Base-by-base conservation (phyloP, 2,113 vertebrate species). In the Passer montanus region DNA sequence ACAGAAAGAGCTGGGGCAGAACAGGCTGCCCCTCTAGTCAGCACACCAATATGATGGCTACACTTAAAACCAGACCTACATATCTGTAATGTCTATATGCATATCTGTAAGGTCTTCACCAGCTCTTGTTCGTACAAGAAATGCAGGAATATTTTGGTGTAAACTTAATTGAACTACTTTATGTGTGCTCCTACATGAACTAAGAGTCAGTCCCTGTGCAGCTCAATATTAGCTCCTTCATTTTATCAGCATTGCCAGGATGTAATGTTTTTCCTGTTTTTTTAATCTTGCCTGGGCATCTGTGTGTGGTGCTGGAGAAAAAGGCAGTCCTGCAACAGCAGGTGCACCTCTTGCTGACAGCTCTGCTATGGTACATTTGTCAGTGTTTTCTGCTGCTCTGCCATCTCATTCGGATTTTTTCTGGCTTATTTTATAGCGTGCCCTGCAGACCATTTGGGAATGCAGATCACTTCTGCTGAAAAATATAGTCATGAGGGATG, bases 321-420 rank as follows among this genome's bases (percentile, higher is more conserved):
- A 88, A 87, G 24, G 17, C 44, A 72, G 33, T 70, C 16, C 59
- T 67, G 63, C 67, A 77, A 37, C 19, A 84, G 35, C 46, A 66
- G 67, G 59, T 5, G 3, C 76, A 93, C 52, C 26, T 68, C 55
- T 37, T 86, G 72, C 50, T 0, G 2, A 70, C 46, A 33, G 59
- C 55, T 88, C 55, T 47, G 50, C 88, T 63, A 27, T 13, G 15
- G 46, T 30, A 64, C 50, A n/a, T 82, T 82, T 91, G 28, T 39
- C 90, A 80, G 70, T 52, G 67, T 46, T 86, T 91, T 46, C 50
- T 81, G 50, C 64, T 69, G 37, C 77, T 76, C 75, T 90, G 67
- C 37, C 47, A 69, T 30, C 88, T 85, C 0, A 0, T 90, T 86
- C 0, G 0, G 50, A 43, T 37, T 69, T 93, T 83, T 90, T 52